Evolutionary conservation across 2,888 invertebrate species (phyloP).

Genomic region (Ornithoptera alexandrae): DNA sequence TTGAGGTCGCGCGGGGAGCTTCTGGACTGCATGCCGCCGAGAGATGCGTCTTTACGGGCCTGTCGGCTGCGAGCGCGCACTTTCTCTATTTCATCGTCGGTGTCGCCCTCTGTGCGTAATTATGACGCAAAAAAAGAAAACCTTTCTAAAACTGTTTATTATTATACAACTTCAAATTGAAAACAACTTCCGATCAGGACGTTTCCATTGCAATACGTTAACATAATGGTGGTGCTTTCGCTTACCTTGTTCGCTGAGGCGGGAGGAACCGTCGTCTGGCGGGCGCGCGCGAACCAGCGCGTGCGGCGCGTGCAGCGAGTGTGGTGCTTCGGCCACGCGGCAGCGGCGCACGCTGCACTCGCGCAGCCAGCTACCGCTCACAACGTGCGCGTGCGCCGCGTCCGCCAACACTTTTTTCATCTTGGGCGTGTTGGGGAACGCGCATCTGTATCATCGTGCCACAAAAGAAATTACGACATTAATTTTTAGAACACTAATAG

Average conservation of each 20-base stretch:
- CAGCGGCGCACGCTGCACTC: constrained; percentile 81
- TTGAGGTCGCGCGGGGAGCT: constrained; percentile 6
- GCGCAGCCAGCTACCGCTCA: constrained; percentile 87
- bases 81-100: constrained; percentile 81
- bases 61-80: constrained; percentile 49
- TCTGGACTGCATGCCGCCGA: background rate
- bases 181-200: too few species aligned
- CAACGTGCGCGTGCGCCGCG: constrained; percentile 76
- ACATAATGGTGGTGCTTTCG: too few species aligned
- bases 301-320: constrained; percentile 49
- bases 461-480: too few species aligned
- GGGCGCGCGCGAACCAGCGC: constrained; percentile 33
- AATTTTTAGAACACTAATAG: too few species aligned
- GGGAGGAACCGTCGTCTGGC: background rate
- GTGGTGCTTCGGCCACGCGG: constrained; percentile 79
- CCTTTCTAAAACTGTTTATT: too few species aligned
- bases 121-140: too few species aligned
- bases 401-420: constrained; percentile 83
- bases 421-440: constrained; percentile 94
- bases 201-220: too few species aligned
- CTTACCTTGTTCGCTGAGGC: background rate
- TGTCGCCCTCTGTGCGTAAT: constrained; percentile 41
- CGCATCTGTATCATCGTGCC: constrained; percentile 82
- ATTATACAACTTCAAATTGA: too few species aligned
- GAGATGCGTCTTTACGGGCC: constrained; percentile 26